A percentile compares a stretch with the other conserved stretches of the same genome.
phyloP scores from a whole-genome alignment of 2,888 invertebrate species.

The Rhagonycha lutea region DNA sequence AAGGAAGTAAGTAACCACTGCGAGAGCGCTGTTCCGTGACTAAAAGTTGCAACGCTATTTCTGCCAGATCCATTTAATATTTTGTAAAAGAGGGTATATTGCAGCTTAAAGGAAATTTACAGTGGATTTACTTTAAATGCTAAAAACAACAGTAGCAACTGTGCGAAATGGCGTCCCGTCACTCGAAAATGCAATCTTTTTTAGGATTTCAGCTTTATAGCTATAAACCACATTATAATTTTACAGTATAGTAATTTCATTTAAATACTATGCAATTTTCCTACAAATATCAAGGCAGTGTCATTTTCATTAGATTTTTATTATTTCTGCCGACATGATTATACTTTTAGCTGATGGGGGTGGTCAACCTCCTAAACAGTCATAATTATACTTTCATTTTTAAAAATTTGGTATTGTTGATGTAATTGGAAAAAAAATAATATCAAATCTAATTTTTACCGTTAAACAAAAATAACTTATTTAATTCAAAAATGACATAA shows the following conservation, averaged over 20 bases:
- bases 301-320: too few species aligned
- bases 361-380: too few species aligned
- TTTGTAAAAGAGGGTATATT: not conserved
- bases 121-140: not conserved
- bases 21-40: not conserved
- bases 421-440: too few species aligned
- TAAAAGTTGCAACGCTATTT: not conserved
- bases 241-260: not conserved
- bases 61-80: not conserved
- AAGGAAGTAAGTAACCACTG: not conserved
- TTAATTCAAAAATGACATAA: not conserved
- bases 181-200: not conserved
- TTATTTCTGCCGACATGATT: too few species aligned
- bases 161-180: not conserved
- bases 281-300: not conserved
- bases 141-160: not conserved
- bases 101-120: not conserved
- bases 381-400: too few species aligned
- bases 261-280: not conserved
- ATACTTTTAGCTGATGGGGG: too few species aligned
- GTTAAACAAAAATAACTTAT: not conserved
- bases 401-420: too few species aligned
- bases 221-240: not conserved
- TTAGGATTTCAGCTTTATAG: not conserved
- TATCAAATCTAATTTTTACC: not conserved